Conservation (phyloP, 2,113 vertebrate species). For the Syrmaticus mikado region DNA sequence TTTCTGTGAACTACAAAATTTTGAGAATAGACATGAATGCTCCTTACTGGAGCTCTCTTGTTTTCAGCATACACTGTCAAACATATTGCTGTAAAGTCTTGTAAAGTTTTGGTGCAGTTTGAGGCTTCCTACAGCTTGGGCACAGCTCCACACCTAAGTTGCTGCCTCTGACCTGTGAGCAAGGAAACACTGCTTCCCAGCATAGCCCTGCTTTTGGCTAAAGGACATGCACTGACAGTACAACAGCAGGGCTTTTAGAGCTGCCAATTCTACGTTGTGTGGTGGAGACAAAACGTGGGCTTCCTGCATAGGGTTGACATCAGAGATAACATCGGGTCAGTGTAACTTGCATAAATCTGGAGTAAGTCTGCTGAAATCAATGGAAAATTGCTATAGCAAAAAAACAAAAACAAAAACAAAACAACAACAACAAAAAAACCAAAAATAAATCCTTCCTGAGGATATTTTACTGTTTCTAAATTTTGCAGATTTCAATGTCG, state of each 20-base stretch:
- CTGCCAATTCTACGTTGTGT: neutral
- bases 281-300: neutral
- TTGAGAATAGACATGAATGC: neutral
- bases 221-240: accelerated
- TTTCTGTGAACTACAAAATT: neutral
- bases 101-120: neutral
- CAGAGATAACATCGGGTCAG: neutral
- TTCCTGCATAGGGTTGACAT: neutral
- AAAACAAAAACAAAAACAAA: neutral
- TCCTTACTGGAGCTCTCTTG: neutral
- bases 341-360: neutral
- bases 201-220: accelerated
- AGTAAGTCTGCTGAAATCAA: neutral
- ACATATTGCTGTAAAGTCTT: neutral
- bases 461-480: neutral
- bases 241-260: neutral
- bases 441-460: neutral
- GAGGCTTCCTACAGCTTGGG: neutral
- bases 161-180: neutral
- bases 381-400: neutral
- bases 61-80: neutral
- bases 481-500: neutral
- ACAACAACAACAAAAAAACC: too few species aligned
- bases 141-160: neutral
- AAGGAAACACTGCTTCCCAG: neutral